phyloP scores from a whole-genome alignment of 1,140 invertebrate species.

The Lerema accius region DNA sequence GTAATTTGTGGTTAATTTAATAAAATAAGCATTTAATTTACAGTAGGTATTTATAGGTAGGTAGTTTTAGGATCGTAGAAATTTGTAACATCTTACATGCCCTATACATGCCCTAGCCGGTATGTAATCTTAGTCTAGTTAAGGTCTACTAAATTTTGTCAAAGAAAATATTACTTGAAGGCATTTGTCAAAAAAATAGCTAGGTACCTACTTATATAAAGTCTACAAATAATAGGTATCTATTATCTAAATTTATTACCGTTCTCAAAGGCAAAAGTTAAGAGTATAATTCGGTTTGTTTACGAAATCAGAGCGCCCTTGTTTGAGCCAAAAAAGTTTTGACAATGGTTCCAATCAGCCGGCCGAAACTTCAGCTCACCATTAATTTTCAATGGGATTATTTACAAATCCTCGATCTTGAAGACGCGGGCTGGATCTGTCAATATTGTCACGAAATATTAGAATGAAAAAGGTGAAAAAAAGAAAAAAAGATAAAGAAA shows the following conservation, averaged over 20 bases:
- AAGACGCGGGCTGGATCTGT: conserved; percentile 60
- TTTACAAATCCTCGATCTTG: conserved; percentile 72
- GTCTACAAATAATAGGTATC: no score
- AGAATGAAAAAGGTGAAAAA: conserved; percentile 38
- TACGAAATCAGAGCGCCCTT: conserved; percentile 53
- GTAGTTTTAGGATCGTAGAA: no score
- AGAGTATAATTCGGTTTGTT: conserved; percentile 43
- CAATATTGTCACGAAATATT: conserved; percentile 79
- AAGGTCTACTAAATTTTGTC: no score
- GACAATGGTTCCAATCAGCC: conserved; percentile 75
- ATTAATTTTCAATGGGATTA: conserved; percentile 80
- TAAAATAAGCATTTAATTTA: no score
- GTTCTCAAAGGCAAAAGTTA: conserved; percentile 30
- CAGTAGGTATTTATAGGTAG: no score
- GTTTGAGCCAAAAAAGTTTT: conserved; percentile 56
- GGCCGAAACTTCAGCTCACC: conserved; percentile 55
- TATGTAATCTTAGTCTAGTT: no score
- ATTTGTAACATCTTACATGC: no score
- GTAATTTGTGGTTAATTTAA: no score
- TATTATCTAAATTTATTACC: conserved; percentile 40
- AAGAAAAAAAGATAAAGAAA: conserved; percentile 47
- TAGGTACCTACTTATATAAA: no score
- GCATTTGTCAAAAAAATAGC: no score
- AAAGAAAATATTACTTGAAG: no score
- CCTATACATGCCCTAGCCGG: no score